Percentiles rank a stretch among this genome's conserved stretches.
Evolutionary conservation across 2,113 vertebrate genomes (phyloP).

Genomic region (Chamaea fasciata): DNA sequence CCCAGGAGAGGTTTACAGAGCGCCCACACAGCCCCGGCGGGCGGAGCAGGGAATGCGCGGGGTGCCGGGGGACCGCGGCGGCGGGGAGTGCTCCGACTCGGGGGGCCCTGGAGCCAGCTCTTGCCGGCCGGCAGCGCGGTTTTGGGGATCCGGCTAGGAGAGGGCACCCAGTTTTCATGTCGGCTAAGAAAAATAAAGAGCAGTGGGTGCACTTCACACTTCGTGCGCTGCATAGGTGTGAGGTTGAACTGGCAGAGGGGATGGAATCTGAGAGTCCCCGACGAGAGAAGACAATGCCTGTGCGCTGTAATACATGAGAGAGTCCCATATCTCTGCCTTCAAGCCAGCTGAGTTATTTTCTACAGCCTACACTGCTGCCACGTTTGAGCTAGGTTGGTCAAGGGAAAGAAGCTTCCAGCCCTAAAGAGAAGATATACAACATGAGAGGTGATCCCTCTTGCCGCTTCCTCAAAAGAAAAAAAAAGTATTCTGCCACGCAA

Average conservation of each 20-base stretch:
- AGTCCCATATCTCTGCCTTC: not conserved
- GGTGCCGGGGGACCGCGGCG: not conserved
- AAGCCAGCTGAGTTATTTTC: not conserved
- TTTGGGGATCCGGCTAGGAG: not conserved
- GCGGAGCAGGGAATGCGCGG: not conserved
- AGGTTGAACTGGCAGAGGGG: not conserved
- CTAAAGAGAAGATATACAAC: not conserved
- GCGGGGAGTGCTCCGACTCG: not conserved
- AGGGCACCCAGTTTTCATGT: not conserved
- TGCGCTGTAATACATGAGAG: rapidly evolving
- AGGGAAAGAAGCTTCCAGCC: not conserved
- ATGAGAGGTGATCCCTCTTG: not conserved
- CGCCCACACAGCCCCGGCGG: not conserved
- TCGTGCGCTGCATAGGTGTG: not conserved
- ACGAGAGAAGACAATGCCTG: rapidly evolving
- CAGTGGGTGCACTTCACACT: rapidly evolving
- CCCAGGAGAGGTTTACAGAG: not conserved
- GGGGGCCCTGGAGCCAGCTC: not conserved
- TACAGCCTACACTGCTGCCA: not conserved
- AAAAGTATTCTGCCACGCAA: not conserved
- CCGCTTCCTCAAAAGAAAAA: not conserved
- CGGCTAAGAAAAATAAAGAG: not conserved
- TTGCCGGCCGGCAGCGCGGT: not conserved
- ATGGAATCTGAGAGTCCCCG: not conserved
- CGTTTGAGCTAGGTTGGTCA: not conserved